Evolutionary conservation across 2,888 invertebrate species (phyloP), one percentile per base, ranked within the genome.

Genomic region (Stenoptilia bipunctidactyla): DNA sequence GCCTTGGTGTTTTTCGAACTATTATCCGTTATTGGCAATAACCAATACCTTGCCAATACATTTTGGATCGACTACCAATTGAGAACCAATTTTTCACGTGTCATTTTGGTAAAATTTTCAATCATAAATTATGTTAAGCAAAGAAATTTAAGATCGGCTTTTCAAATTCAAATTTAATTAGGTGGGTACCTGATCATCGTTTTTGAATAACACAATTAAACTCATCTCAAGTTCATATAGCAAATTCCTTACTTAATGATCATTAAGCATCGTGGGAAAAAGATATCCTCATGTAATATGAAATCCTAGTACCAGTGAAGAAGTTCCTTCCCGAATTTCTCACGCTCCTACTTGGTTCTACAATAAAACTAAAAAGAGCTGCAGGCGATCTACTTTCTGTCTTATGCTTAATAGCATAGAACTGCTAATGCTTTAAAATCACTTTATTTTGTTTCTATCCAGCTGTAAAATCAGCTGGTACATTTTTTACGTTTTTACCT

Each of bases 261-360:
- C 8, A 20, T 20, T 20, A 8, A 20, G 20, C 20, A 58, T 52
- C 73, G 72, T 73, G 75, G 66, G 75, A 73, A 72, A 55, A 38
- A 44, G 20, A 57, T 45, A 52, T 67, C 66, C 30, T 12, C 10
- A 3, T n/a, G 10, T 3, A 30, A 8, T n/a, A 68, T 82, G 66
- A 40, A 40, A 42, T 56, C 83, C 82, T 80, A 57, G 80, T 83
- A 74, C 41, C 49, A 58, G 57, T 61, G 72, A 79, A 83, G 80
- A 77, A 73, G 74, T 79, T 77, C 69, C 69, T 75, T 79, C 79
- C 80, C 74, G 75, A 80, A 80, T 75, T 83, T 83, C 83, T 83
- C 83, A 83, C 83, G 82, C 66, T 82, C 66, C 52, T 61, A 66
- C 65, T 62, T 65, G 65, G 55, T 58, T 72, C 70, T 67, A 67